These are phyloP conservation scores for Drosophila melanica DNA, from an alignment of 1,140 invertebrate genomes.

Conservation along the genomic window DNA sequence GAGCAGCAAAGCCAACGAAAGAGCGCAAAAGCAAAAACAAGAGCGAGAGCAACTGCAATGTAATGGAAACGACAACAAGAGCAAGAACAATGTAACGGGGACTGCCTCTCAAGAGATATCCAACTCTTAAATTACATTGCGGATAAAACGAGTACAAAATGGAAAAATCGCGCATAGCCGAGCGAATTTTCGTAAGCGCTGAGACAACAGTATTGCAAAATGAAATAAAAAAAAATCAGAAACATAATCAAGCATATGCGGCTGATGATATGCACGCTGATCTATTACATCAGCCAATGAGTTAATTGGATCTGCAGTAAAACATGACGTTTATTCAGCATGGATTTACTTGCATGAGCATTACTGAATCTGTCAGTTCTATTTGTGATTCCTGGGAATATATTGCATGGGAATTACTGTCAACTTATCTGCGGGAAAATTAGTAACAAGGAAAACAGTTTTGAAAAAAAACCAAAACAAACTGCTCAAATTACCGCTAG, in stretches of 20 bases:
- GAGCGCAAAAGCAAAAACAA: slow-evolving; percentile 1
- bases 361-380: neutral
- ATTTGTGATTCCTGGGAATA: neutral
- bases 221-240: neutral
- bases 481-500: slow-evolving; percentile 28
- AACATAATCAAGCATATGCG: neutral
- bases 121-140: neutral
- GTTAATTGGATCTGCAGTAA: neutral
- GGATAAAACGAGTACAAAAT: neutral
- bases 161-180: neutral
- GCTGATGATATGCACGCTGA: slow-evolving; percentile 1
- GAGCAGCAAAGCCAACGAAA: slow-evolving; percentile 1
- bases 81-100: neutral
- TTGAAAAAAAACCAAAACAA: slow-evolving; percentile 2
- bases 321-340: neutral
- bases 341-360: neutral
- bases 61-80: neutral
- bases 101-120: no score
- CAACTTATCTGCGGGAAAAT: slow-evolving; percentile 30
- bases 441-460: neutral
- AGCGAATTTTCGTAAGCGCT: no score
- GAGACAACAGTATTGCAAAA: no score
- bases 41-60: neutral
- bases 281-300: slow-evolving; percentile 12
- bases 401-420: slow-evolving; percentile 2